Conservation (phyloP, 2,113 vertebrate species). For the Nicator chloris region DNA sequence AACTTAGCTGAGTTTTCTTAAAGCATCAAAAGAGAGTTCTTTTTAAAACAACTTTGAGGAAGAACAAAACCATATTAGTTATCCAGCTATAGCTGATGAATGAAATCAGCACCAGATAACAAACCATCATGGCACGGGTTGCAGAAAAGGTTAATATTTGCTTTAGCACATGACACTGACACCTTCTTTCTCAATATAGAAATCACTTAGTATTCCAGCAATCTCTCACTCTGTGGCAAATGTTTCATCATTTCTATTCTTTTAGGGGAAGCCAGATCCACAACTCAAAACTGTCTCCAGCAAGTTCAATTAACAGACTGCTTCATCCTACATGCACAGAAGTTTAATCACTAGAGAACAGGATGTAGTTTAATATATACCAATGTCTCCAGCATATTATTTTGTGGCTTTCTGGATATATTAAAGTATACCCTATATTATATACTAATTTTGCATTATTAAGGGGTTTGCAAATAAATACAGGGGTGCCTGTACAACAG, state of each 20-base stretch:
- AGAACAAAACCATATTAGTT: neutral
- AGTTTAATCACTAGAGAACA: slow-evolving; percentile 1
- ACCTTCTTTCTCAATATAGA: neutral
- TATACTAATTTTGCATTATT: neutral
- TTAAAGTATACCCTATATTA: neutral
- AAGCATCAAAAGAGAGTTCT: neutral
- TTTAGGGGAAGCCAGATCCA: neutral
- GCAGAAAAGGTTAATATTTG: neutral
- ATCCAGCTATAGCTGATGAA: neutral
- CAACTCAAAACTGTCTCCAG: neutral
- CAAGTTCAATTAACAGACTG: neutral
- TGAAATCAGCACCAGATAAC: neutral
- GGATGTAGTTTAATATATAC: neutral
- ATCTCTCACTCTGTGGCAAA: neutral
- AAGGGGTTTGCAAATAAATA: neutral
- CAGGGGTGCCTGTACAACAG: neutral
- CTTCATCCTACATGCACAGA: neutral
- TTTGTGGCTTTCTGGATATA: neutral
- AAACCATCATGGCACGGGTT: neutral
- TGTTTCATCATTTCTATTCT: neutral
- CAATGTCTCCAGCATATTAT: neutral
- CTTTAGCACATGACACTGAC: neutral
- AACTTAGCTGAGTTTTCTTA: neutral
- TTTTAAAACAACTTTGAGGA: neutral
- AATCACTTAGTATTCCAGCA: neutral